These are phyloP conservation scores for Oligia latruncula DNA, from an alignment of 2,888 invertebrate genomes.

Conservation along the genomic window DNA sequence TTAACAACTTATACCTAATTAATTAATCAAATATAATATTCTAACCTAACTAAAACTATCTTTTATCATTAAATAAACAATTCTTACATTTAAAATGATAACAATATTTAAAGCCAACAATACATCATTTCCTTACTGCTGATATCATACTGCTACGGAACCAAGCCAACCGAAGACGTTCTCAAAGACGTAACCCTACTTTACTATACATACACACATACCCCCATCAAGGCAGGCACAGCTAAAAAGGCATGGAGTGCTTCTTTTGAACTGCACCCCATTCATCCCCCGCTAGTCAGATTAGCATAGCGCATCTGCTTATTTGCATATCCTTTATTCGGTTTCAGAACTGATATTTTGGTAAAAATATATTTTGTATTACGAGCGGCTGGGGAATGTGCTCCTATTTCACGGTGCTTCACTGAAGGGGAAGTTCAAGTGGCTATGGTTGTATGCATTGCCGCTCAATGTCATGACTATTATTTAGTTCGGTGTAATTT, in stretches of 20 bases:
- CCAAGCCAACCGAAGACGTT: conserved; percentile 45
- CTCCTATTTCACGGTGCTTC: conserved; percentile 56
- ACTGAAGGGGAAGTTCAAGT: conserved; percentile 40
- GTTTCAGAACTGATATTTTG: conserved; percentile 63
- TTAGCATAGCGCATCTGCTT: conserved; percentile 69
- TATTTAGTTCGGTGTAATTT: conserved; percentile 39
- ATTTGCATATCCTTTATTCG: conserved; percentile 68
- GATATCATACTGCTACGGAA: conserved; percentile 6
- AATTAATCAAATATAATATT: not conserved
- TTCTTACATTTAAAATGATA: not conserved
- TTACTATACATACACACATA: not conserved
- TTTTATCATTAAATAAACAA: not conserved
- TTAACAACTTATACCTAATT: not conserved
- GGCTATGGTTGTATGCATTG: conserved; percentile 31
- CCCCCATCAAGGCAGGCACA: conserved; percentile 44
- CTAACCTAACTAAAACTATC: not conserved
- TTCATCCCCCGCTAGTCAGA: conserved; percentile 65
- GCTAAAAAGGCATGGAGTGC: conserved; percentile 57
- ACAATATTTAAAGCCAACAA: not conserved
- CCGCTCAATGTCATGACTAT: conserved; percentile 39
- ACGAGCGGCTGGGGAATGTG: conserved; percentile 49
- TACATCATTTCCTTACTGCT: not conserved
- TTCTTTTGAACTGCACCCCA: conserved; percentile 67
- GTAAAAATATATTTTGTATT: conserved; percentile 60
- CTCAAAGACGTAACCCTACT: conserved; percentile 35